A percentile compares a stretch with the other conserved stretches of the same genome.
Evolutionary conservation across 2,797 vertebrate species (phyloP).

Genomic region (Eulemur albifrons): DNA sequence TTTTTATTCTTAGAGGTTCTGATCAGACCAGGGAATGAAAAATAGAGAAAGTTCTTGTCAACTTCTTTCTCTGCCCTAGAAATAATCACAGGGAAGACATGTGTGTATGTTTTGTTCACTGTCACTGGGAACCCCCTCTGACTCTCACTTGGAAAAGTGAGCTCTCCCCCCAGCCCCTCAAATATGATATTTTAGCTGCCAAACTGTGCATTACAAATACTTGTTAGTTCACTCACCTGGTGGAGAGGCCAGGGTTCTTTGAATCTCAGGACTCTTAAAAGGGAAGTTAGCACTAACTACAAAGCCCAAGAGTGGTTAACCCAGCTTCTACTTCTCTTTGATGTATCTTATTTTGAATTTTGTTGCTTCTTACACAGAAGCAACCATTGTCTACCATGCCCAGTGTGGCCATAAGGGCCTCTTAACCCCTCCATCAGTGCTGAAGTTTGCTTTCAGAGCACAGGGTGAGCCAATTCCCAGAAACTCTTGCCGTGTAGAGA

Average conservation of each 20-base stretch:
- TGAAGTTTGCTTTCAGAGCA: background rate
- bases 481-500: background rate
- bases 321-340: background rate
- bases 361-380: constrained; percentile 2
- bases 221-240: background rate
- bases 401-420: background rate
- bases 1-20: background rate
- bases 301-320: background rate
- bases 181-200: background rate
- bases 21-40: background rate
- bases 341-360: background rate
- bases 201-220: background rate
- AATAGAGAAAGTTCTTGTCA: background rate
- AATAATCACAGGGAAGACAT: background rate
- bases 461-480: background rate
- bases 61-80: background rate
- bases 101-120: background rate
- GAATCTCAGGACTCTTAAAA: background rate
- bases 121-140: background rate
- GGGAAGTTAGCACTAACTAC: background rate
- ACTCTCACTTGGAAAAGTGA: background rate
- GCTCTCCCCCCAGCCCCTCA: no score
- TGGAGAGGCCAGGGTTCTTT: background rate
- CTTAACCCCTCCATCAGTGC: background rate
- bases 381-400: background rate